Evolutionary conservation across 2,888 invertebrate species (phyloP), one percentile per base, ranked within the genome.

Genomic region (Liopterus haemorrhoidalis): DNA sequence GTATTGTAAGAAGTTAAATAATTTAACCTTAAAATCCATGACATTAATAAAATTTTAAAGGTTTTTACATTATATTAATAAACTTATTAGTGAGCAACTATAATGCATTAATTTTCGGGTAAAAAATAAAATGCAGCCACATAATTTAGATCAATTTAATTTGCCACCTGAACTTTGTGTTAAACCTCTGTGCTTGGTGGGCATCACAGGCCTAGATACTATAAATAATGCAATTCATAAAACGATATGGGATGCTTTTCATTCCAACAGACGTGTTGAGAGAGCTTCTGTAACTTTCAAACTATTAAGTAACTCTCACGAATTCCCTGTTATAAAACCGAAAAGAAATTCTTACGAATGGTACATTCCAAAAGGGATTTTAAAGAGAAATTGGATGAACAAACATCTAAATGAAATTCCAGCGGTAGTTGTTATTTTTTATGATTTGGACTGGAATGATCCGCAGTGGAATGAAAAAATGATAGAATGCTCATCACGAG

Each of bases 371-470:
- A 89, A 88, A 66, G 96, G 97, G 8, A 87, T 97, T 52, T 69
- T 97, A 5, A 95, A 96, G 65, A 81, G 85, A 30, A 89, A 90
- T 62, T 99, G 97, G 97, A 85, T 96, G 73, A 76, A 81, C 38
- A 99, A 99, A 67, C 92, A 96, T 62, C 73, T 93, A 24, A 81
- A 85, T 54, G 77, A 86, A 45, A 77, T 97, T 51, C 97, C 99
- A 5, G 85, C 96, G 1, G 85, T 97, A 1, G 84, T 93, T 18
- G 93, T 95, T 2, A 78, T 95, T 49, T 99, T 97, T 68, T 91
- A 90, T 66, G 96, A 99, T 61, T 78, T 97, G 63, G 96, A 97
- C 69, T 99, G 97, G 97, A 90, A 91, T 64, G 95, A 96, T 68
- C 73, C 79, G 0, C 79, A 83, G 51, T 97, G 96, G 95, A 86